Conservation (phyloP, 2,888 invertebrate genomes). For the Standfussiana lucernea region DNA sequence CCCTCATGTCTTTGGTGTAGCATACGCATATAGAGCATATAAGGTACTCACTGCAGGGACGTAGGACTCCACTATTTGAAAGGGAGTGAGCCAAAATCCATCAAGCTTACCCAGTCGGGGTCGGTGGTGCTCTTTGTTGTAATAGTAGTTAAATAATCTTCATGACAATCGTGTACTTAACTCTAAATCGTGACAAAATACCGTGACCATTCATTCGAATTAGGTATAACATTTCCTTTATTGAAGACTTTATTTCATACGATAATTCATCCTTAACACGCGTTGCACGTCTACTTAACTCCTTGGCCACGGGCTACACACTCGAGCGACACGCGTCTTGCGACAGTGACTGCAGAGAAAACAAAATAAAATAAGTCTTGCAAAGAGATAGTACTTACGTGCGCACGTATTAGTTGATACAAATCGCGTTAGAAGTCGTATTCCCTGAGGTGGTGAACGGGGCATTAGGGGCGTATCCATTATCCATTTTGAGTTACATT, state of each 20-base stretch:
- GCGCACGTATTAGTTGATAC: neutral
- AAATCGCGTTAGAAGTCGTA: neutral
- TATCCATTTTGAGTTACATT: neutral
- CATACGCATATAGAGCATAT: neutral
- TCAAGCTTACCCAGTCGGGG: neutral
- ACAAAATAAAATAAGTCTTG: neutral
- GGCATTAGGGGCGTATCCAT: neutral
- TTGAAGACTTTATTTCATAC: neutral
- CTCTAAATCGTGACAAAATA: slow-evolving; percentile 11
- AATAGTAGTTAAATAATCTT: neutral
- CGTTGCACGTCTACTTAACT: neutral
- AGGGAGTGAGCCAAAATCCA: neutral
- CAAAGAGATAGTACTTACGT: neutral
- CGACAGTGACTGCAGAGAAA: neutral
- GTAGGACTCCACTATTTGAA: neutral
- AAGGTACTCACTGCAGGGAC: neutral
- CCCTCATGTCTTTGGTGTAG: too few species aligned
- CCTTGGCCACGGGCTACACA: neutral
- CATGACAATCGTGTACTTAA: neutral
- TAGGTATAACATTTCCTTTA: neutral
- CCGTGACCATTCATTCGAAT: neutral
- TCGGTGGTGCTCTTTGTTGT: neutral
- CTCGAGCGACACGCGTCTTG: neutral
- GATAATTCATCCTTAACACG: neutral
- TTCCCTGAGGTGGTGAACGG: neutral